Percentiles rank a stretch among this genome's conserved stretches.
These are phyloP conservation scores for Ophion ventricosus DNA, from an alignment of 2,888 invertebrate species.

Conservation along the genomic window DNA sequence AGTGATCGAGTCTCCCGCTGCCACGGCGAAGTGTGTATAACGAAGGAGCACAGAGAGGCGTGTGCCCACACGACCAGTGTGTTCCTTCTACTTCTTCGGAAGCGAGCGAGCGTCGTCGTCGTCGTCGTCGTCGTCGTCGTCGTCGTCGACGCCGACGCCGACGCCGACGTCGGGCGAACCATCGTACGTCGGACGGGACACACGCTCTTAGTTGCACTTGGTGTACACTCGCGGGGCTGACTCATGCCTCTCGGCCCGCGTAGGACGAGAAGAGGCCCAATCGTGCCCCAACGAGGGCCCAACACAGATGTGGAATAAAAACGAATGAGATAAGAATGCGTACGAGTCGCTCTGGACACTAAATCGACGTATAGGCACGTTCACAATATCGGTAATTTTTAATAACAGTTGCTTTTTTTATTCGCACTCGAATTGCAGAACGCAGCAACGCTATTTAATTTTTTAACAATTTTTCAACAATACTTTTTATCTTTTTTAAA, in stretches of 20 bases:
- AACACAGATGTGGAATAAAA: slow-evolving; percentile 42
- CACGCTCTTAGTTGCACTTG: slow-evolving; percentile 38
- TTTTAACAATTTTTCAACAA: no score
- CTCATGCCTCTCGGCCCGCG: slow-evolving; percentile 57
- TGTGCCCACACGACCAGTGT: slow-evolving; percentile 73
- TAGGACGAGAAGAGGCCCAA: slow-evolving; percentile 60
- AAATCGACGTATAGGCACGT: slow-evolving; percentile 11
- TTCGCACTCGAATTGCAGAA: not conserved
- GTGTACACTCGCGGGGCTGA: slow-evolving; percentile 56
- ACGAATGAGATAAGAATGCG: slow-evolving; percentile 21
- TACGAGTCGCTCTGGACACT: slow-evolving; percentile 10
- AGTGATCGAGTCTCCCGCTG: slow-evolving; percentile 52
- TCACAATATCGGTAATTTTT: no score
- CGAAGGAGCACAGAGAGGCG: slow-evolving; percentile 70
- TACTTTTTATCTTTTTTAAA: no score
- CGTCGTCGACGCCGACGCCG: slow-evolving; percentile 62
- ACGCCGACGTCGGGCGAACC: slow-evolving; percentile 9
- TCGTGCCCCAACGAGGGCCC: slow-evolving; percentile 30
- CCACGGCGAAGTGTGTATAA: slow-evolving; percentile 42
- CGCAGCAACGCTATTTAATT: no score
- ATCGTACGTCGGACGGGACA: slow-evolving; percentile 30
- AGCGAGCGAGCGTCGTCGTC: slow-evolving; percentile 62
- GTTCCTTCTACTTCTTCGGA: slow-evolving; percentile 72
- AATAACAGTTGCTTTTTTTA: not conserved
- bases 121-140: slow-evolving; percentile 64